Percentiles rank a stretch among this genome's conserved stretches.
These are phyloP conservation scores for Petrolisthes manimaculis DNA, from an alignment of 2,888 invertebrate genomes.

Conservation along the genomic window DNA sequence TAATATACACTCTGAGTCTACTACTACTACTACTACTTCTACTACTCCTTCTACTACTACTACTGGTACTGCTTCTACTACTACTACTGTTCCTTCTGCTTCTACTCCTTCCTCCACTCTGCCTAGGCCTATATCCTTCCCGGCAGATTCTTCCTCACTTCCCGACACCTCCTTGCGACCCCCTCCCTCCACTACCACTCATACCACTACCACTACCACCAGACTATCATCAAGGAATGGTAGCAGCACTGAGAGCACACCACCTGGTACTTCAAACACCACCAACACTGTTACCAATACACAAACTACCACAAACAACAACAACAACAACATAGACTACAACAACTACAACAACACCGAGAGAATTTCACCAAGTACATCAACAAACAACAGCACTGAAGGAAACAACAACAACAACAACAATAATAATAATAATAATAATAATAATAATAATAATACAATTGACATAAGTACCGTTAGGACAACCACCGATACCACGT, in stretches of 20 bases:
- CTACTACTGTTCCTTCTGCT: conserved; percentile 7
- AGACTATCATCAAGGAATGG: neutral
- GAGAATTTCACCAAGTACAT: too few relatives aligned
- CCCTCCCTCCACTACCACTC: neutral
- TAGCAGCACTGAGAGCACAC: neutral
- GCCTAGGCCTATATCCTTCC: too few relatives aligned
- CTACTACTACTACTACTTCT: neutral
- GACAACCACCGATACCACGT: neutral
- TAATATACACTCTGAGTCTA: neutral
- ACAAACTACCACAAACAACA: neutral
- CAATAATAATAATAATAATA: too few relatives aligned
- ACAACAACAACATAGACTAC: neutral
- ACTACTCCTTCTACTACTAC: neutral
- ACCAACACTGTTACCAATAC: neutral
- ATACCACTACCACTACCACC: neutral
- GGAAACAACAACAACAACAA: too few relatives aligned
- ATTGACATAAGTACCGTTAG: neutral
- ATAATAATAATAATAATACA: neutral
- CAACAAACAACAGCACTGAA: too few relatives aligned
- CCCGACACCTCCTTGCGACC: neutral
- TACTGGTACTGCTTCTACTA: neutral
- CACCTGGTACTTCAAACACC: neutral
- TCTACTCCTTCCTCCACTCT: neutral
- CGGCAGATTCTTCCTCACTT: too few relatives aligned
- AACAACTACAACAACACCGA: too few relatives aligned